Percentiles rank a stretch among this genome's conserved stretches.
Conservation (phyloP, 2,888 invertebrate species). For the Leptogaster cylindrica region DNA sequence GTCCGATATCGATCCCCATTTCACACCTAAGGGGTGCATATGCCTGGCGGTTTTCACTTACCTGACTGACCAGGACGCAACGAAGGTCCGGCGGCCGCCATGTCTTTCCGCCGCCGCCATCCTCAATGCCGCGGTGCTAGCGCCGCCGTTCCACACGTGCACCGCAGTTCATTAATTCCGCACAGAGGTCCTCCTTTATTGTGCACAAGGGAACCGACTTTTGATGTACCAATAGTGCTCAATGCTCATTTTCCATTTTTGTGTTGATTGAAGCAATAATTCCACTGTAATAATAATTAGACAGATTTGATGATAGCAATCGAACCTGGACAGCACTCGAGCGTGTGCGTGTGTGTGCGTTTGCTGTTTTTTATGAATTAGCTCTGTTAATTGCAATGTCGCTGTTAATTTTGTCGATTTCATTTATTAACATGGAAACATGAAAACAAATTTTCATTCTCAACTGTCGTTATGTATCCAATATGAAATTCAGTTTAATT, state of each 20-base stretch:
- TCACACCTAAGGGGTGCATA: too few relatives aligned
- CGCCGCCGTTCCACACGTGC: not conserved
- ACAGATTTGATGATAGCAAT: conserved; percentile 25
- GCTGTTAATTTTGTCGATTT: too few relatives aligned
- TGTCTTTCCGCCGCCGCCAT: not conserved
- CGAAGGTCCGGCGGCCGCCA: too few relatives aligned
- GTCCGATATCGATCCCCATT: not conserved
- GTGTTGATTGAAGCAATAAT: conserved; percentile 18
- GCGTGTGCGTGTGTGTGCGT: too few relatives aligned
- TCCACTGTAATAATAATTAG: conserved; percentile 2
- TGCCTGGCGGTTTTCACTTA: not conserved
- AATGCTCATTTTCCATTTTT: not conserved
- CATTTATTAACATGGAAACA: too few relatives aligned
- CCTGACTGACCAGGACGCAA: not conserved
- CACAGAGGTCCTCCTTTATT: conserved; percentile 7
- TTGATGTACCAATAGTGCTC: not conserved
- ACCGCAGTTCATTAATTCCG: not conserved
- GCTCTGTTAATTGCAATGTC: too few relatives aligned
- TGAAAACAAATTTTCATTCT: too few relatives aligned
- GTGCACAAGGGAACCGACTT: conserved; percentile 11
- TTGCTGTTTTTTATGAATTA: too few relatives aligned
- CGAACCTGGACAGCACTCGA: too few relatives aligned
- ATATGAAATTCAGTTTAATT: too few relatives aligned
- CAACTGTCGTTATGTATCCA: too few relatives aligned
- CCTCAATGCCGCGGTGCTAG: too few relatives aligned